A percentile compares a stretch with the other conserved stretches of the same genome.
These are phyloP conservation scores for Lagria hirta DNA, from an alignment of 2,888 invertebrate genomes.

Conservation along the genomic window DNA sequence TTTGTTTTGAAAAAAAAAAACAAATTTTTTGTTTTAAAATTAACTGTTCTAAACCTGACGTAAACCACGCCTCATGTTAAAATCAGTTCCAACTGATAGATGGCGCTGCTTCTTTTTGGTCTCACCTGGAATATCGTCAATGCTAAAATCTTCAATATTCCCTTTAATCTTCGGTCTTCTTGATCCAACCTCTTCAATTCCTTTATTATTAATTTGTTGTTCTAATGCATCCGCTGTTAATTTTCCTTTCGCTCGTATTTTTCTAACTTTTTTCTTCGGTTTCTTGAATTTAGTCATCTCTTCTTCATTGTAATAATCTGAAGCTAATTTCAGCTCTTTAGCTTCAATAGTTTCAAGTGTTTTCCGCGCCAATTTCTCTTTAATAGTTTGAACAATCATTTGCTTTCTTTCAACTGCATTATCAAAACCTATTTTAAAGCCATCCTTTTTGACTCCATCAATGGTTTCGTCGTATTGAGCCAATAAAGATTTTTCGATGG, in stretches of 20 bases:
- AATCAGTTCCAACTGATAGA: constrained; percentile 1
- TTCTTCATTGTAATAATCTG: constrained; percentile 84
- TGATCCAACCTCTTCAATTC: constrained; percentile 43
- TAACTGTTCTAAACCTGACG: too few species aligned
- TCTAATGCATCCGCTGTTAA: constrained; percentile 74
- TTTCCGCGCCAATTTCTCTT: constrained; percentile 65
- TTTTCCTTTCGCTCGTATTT: constrained; percentile 64
- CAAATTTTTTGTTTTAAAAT: too few species aligned
- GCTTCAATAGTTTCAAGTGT: constrained; percentile 73
- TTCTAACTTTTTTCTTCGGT: constrained; percentile 75
- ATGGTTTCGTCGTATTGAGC: constrained; percentile 96
- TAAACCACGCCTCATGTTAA: constrained; percentile 7
- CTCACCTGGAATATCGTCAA: constrained; percentile 66
- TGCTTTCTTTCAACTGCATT: constrained; percentile 60
- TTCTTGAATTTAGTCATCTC: constrained; percentile 91
- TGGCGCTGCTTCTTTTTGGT: too few species aligned
- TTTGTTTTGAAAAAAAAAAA: too few species aligned
- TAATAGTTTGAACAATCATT: constrained; percentile 56
- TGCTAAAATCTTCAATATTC: constrained; percentile 51
- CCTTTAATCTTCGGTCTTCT: constrained; percentile 41
- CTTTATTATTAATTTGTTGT: constrained; percentile 37
- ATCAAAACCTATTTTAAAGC: constrained; percentile 77
- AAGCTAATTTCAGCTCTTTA: constrained; percentile 71
- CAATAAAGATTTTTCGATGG: constrained; percentile 68
- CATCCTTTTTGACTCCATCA: constrained; percentile 67